A percentile compares a stretch with the other conserved stretches of the same genome.
These are phyloP conservation scores for Tadarida brasiliensis DNA, from an alignment of 2,797 vertebrate species.

Conservation along the genomic window DNA sequence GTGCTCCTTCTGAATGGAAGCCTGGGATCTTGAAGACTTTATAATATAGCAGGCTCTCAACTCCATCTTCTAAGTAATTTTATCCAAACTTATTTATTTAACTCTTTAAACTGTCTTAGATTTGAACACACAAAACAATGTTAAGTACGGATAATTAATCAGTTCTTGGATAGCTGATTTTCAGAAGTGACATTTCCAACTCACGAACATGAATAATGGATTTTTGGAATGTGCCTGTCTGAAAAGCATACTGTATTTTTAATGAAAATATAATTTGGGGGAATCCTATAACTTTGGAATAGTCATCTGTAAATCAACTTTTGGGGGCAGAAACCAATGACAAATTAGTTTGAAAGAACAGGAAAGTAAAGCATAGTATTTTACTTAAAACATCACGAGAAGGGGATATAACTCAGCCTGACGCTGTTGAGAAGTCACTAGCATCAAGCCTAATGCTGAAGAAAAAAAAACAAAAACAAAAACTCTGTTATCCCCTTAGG, in stretches of 20 bases:
- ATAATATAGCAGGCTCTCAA: neutral
- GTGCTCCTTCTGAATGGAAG: neutral
- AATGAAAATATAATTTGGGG: conserved; percentile 18
- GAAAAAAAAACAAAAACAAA: neutral
- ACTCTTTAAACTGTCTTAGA: conserved; percentile 34
- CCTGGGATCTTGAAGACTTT: neutral
- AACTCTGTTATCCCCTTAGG: conserved; percentile 21
- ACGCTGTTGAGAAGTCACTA: neutral
- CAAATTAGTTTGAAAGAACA: conserved; percentile 49
- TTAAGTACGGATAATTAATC: neutral
- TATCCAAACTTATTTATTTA: neutral
- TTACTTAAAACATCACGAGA: conserved; percentile 7
- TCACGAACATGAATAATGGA: conserved; percentile 20
- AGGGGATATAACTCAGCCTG: neutral
- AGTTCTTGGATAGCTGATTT: neutral
- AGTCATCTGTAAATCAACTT: neutral
- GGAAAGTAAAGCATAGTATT: neutral
- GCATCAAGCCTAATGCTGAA: neutral
- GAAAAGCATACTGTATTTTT: conserved; percentile 31
- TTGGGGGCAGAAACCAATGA: neutral
- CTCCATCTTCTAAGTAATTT: neutral
- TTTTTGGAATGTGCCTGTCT: neutral
- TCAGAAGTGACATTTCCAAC: conserved; percentile 22
- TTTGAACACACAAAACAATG: neutral
- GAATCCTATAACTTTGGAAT: neutral